Percentiles rank a stretch among this genome's conserved stretches.
phyloP scores from a whole-genome alignment of 2,797 vertebrate species.

The Alcedo quadribrachys region DNA sequence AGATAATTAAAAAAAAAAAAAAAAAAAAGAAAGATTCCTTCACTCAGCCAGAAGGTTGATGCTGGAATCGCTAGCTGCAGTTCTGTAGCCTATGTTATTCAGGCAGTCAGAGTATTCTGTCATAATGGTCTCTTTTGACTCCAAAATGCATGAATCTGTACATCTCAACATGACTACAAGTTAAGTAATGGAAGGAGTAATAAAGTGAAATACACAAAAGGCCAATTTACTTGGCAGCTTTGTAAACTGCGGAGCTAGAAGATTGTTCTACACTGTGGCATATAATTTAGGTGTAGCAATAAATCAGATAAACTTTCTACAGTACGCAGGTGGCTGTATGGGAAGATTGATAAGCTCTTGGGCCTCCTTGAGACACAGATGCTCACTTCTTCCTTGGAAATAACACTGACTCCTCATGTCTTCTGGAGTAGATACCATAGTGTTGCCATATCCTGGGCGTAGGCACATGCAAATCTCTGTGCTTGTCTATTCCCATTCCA shows the following conservation, averaged over 20 bases:
- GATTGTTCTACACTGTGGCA: slow-evolving; percentile 41
- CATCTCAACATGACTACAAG: slow-evolving; percentile 57
- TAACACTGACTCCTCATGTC: neutral
- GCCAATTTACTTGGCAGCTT: slow-evolving; percentile 66
- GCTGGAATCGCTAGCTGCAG: neutral
- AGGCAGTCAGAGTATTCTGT: neutral
- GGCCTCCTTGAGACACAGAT: slow-evolving; percentile 21
- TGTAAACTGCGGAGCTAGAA: slow-evolving; percentile 61
- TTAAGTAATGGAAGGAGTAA: slow-evolving; percentile 69
- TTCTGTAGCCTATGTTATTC: neutral
- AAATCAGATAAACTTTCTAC: slow-evolving; percentile 70
- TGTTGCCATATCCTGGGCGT: neutral
- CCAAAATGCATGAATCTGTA: slow-evolving; percentile 40
- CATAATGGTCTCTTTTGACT: neutral
- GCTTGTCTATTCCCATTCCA: slow-evolving; percentile 69
- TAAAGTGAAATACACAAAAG: slow-evolving; percentile 72
- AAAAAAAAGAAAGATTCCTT: neutral
- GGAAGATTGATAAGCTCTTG: slow-evolving; percentile 60
- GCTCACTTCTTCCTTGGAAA: slow-evolving; percentile 16
- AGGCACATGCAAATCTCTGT: neutral
- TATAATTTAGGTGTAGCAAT: slow-evolving; percentile 67
- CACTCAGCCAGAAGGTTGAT: neutral
- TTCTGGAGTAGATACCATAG: neutral
- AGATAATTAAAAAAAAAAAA: neutral
- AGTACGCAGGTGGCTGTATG: slow-evolving; percentile 60